Base-by-base conservation (phyloP, 64 coral and sea anemone species). In the Montipora cactus region DNA sequence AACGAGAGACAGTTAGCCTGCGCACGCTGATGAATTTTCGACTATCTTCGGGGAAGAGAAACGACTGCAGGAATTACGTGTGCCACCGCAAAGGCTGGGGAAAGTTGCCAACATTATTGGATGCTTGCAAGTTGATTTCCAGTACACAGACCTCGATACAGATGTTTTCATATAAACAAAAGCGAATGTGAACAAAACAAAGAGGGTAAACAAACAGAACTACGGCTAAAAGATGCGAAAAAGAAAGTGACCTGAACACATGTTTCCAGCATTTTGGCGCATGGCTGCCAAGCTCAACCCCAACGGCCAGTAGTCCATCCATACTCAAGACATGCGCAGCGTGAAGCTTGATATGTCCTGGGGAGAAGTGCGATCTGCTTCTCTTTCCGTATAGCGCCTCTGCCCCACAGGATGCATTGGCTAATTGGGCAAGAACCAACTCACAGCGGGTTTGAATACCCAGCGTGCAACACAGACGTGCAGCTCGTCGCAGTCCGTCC, bases 221-320 rank as follows among this genome's bases (percentile, higher is more conserved):
- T 37, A 37, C 2, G 37, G 37, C 37, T 37, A 1, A 37, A 37
- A 37, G 37, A 57, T 8, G 53, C 11, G 21, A 52, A 4, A 45
- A 21, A 47, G 13, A 44, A 15, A 37, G 12, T n/a, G 87, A 98
- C 97, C 97, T 96, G 79, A 98, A 98, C 28, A 98, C 97, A 78
- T 98, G 97, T 81, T 96, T 98, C 97, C 97, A 98, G 89, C 97
- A 98, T 84, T 98, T 96, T 19, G 97, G 97, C 8, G 97, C 97
- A 50, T 98, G 97, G 53, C 94, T 98, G 12, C 97, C 97, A 16
- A 98, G 75, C 84, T 98, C 97, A 11, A 98, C 91, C 20, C 97
- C 97, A 25, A 98, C 97, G 58, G 94, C 94, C 10, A 98, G 91
- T 73, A 98, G 83, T 61, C 94, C 97, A 61, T 98, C 97, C 97